Percentiles rank a stretch among this genome's conserved stretches.
Evolutionary conservation across 92 coral and sea anemone species (phyloP).

Genomic region (Anthopleura xanthogrammica): DNA sequence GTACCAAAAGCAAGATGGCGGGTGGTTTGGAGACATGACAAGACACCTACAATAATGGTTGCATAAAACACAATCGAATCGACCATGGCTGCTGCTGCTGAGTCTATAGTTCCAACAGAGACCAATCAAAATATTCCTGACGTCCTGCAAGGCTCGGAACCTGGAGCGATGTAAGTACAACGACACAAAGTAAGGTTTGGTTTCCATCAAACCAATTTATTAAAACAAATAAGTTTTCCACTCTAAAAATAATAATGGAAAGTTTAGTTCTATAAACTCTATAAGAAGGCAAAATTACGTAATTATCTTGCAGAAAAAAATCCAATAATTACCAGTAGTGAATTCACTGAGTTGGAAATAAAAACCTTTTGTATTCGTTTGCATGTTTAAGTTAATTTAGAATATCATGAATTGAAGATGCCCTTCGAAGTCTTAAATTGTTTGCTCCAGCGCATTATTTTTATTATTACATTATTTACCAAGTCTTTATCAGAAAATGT

Average conservation of each 20-base stretch:
- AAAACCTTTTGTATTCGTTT: too few relatives aligned
- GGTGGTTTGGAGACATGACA: background rate
- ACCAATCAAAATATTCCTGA: constrained; percentile 54
- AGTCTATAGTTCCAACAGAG: constrained; percentile 26
- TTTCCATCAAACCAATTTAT: background rate
- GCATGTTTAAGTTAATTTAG: too few relatives aligned
- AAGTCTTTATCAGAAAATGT: too few relatives aligned
- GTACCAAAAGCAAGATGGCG: constrained; percentile 1
- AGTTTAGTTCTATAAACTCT: background rate
- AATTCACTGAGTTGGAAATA: background rate
- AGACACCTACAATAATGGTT: background rate
- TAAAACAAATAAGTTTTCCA: too few relatives aligned
- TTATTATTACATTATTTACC: too few relatives aligned
- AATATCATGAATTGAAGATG: too few relatives aligned
- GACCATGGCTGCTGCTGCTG: constrained; percentile 57
- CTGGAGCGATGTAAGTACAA: constrained; percentile 66
- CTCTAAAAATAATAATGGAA: too few relatives aligned
- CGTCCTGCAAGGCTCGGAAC: constrained; percentile 62
- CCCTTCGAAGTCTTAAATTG: too few relatives aligned
- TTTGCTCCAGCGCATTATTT: too few relatives aligned
- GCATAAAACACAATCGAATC: background rate
- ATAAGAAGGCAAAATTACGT: background rate
- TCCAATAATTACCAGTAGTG: background rate
- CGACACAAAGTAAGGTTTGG: background rate
- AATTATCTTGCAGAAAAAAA: too few relatives aligned